phyloP scores from a whole-genome alignment of 1,140 invertebrate species.

The Daktulosphaira vitifoliae region DNA sequence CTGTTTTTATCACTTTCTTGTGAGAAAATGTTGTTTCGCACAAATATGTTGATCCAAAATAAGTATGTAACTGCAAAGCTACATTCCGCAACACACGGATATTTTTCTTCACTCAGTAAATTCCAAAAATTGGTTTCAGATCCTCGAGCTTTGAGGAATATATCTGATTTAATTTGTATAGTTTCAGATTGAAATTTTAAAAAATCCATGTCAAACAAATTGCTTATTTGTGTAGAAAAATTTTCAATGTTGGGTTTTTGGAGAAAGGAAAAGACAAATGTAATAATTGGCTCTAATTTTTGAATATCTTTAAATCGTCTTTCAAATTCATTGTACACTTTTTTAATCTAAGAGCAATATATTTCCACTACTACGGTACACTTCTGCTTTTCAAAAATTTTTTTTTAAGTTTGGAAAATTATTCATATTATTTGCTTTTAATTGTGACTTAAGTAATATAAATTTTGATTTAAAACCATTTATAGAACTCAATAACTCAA shows the following conservation, averaged over 20 bases:
- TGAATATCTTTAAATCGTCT: too few relatives aligned
- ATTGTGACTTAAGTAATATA: constrained; percentile 1
- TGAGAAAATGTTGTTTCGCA: too few relatives aligned
- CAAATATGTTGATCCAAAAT: constrained; percentile 4
- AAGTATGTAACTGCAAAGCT: constrained; percentile 5
- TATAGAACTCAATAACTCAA: neutral
- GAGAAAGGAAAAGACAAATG: neutral
- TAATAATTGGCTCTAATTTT: neutral
- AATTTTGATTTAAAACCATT: neutral
- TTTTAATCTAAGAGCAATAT: neutral
- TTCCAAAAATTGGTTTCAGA: constrained; percentile 3
- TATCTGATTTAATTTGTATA: neutral
- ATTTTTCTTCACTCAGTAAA: too few relatives aligned
- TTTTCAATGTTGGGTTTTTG: neutral
- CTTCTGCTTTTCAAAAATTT: too few relatives aligned
- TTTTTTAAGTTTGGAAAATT: neutral
- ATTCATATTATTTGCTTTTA: neutral
- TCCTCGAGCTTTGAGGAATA: constrained; percentile 6
- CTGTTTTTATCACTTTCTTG: too few relatives aligned
- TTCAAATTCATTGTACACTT: neutral
- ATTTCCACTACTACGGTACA: neutral
- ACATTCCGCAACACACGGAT: constrained; percentile 1
- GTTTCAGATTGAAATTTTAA: neutral
- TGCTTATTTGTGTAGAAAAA: neutral
- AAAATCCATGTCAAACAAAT: constrained; percentile 2